Evolutionary conservation across 2,888 invertebrate species (phyloP), one percentile per base, ranked within the genome.

Genomic region (Suillia variegata): DNA sequence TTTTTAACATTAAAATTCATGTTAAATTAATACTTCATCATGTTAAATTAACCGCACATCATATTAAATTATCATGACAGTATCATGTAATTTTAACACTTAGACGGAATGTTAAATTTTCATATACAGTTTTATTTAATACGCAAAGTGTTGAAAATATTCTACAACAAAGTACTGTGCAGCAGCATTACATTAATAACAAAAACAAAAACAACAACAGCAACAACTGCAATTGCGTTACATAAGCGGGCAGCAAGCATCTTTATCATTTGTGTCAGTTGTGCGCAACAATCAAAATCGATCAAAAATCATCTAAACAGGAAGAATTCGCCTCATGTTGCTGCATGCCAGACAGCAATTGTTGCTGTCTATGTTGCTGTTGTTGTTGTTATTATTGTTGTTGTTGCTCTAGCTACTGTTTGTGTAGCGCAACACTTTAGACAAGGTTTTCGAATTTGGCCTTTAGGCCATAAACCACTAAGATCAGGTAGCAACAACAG

Each of bases 231-330:
- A 45, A 34, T 34, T 38, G 38, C 38, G 38, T 38, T 38, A 38
- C 38, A 38, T 38, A 48, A 56, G 33, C 33, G 42, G 42, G 18
- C 24, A 45, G 2, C 1, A 26, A 1, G 5, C 45, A 45, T 17
- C 45, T 17, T 45, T 20, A 45, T 45, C 45, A 45, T 45, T 45
- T 45, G 45, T 45, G 45, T 45, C 45, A 45, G 45, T 45, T 45
- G 45, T 45, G 45, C 18, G 6, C 20, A 45, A 45, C 45, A 45
- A 45, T 18, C 45, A 38, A 56, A 50, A 50, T 45, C 42, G 31
- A 51, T 51, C 26, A 57, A 21, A n/a, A 51, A 57, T 50, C 22
- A 56, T 56, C 56, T 50, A 56, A 58, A 17, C 58, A 48, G 53
- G 53, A 47, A 58, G 51, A 58, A 51, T 50, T 4, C 33, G 31